A percentile compares a stretch with the other conserved stretches of the same genome.
These are phyloP conservation scores for Macrosoma leucophasiata DNA, from an alignment of 2,888 invertebrate genomes.

Conservation along the genomic window DNA sequence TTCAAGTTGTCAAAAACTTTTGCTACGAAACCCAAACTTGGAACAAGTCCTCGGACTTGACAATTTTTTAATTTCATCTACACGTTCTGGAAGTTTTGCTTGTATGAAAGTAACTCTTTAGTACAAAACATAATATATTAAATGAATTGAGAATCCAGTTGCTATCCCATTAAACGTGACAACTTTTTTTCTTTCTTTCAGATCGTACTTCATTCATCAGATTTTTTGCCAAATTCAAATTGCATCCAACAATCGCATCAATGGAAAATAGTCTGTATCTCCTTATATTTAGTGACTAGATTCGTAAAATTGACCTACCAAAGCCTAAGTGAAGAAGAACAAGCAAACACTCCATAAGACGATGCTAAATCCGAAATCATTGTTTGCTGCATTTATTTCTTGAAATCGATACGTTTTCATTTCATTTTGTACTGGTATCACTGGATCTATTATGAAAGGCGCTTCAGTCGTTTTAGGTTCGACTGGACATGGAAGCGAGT, in stretches of 20 bases:
- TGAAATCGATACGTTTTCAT: slow-evolving; percentile 66
- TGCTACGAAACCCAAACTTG: no score
- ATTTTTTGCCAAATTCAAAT: slow-evolving; percentile 24
- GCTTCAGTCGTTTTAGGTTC: slow-evolving; percentile 55
- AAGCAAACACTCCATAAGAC: slow-evolving; percentile 49
- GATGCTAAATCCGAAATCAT: slow-evolving; percentile 26
- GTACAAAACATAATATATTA: no score
- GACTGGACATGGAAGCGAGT: slow-evolving; percentile 58
- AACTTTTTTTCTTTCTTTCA: no score
- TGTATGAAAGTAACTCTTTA: no score
- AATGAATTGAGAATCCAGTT: no score
- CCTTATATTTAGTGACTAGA: slow-evolving; percentile 46
- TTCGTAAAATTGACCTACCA: slow-evolving; percentile 32
- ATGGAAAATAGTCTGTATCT: slow-evolving; percentile 48
- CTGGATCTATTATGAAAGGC: slow-evolving; percentile 53
- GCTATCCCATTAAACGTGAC: no score
- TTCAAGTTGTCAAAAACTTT: no score
- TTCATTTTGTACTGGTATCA: slow-evolving; percentile 65
- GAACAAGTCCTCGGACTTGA: no score
- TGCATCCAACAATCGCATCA: slow-evolving; percentile 21
- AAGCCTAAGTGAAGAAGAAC: slow-evolving; percentile 54
- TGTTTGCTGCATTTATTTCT: slow-evolving; percentile 42
- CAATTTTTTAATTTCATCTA: no score
- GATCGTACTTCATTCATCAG: no score
- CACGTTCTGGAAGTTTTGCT: no score